Evolutionary conservation across 1,140 invertebrate species (phyloP), one percentile per base, ranked within the genome.

Genomic region (Bombus difficillimus): DNA sequence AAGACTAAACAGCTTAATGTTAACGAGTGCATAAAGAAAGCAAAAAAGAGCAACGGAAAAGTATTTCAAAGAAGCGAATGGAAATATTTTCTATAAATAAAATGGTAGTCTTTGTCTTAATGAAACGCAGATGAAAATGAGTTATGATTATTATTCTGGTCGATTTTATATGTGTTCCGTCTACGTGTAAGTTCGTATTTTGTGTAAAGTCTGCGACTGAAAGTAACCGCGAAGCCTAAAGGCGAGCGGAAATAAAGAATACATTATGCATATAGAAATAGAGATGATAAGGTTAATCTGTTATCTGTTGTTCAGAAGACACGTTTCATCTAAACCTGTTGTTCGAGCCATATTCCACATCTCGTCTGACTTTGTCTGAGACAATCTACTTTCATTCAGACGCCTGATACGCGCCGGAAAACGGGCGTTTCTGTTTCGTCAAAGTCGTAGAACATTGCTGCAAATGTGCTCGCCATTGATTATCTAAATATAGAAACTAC

Each of bases 401-500:
- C 32, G 28, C 25, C n/a, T 13, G 53, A 43, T 43, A 72, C 4
- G 28, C 22, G 22, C 18, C 62, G 62, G 28, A 59, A 39, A 41
- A 72, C 64, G 41, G 34, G 66, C 25, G 74, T 83, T 73, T 73
- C 71, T 66, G 62, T 62, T 76, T 59, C 59, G 57, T 39, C 37
- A 76, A 80, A 88, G 71, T 76, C 71, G 32, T 81, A 82, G 83
- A 90, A 84, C 86, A 83, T 90, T 90, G 73, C 86, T 83, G 89
- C 80, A 86, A 90, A 90, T 86, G 86, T 90, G 73, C 66, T 84
- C 89, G 68, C 69, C 89, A 90, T 90, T 89, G 89, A 90, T 90
- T 90, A 90, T 90, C 89, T 90, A 90, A 90, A 90, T 90, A 90
- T 90, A 90, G 89, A 90, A 88, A 90, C 88, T 75, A 81, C 73